Percentiles rank a stretch among this genome's conserved stretches.
Conservation (phyloP, 1,140 invertebrate genomes). For the Trissolcus basalis region DNA sequence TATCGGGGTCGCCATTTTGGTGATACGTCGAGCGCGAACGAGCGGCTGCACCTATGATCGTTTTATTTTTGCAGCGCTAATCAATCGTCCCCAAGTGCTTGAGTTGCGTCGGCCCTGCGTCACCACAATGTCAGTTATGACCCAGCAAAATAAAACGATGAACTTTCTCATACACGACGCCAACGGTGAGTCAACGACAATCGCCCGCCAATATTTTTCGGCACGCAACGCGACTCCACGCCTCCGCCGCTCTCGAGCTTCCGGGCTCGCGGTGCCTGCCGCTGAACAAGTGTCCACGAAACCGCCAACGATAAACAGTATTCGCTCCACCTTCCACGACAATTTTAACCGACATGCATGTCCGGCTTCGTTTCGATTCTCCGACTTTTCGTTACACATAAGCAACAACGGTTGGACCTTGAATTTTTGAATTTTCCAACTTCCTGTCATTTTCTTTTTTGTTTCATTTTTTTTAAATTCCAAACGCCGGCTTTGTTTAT, state of each 20-base stretch:
- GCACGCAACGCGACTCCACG: constrained; percentile 42
- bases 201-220: constrained; percentile 70
- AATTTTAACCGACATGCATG: too few relatives aligned
- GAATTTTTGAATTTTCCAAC: too few relatives aligned
- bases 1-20: constrained; percentile 79
- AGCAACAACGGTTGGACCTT: too few relatives aligned
- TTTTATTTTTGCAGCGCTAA: constrained; percentile 66
- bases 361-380: too few relatives aligned
- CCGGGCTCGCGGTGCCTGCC: neutral
- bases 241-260: neutral
- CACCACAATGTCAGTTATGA: constrained; percentile 74
- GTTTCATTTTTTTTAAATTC: too few relatives aligned
- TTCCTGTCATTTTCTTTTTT: too few relatives aligned
- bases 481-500: too few relatives aligned
- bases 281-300: too few relatives aligned
- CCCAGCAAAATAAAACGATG: constrained; percentile 79
- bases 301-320: too few relatives aligned
- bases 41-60: constrained; percentile 69
- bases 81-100: constrained; percentile 55
- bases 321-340: too few relatives aligned
- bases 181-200: constrained; percentile 78
- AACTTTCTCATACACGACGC: constrained; percentile 82
- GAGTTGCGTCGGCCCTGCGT: constrained; percentile 49
- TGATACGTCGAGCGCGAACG: constrained; percentile 68
- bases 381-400: too few relatives aligned